A percentile compares a stretch with the other conserved stretches of the same genome.
phyloP scores from a whole-genome alignment of 1,140 invertebrate genomes.

The Drosophila kurseongensis region DNA sequence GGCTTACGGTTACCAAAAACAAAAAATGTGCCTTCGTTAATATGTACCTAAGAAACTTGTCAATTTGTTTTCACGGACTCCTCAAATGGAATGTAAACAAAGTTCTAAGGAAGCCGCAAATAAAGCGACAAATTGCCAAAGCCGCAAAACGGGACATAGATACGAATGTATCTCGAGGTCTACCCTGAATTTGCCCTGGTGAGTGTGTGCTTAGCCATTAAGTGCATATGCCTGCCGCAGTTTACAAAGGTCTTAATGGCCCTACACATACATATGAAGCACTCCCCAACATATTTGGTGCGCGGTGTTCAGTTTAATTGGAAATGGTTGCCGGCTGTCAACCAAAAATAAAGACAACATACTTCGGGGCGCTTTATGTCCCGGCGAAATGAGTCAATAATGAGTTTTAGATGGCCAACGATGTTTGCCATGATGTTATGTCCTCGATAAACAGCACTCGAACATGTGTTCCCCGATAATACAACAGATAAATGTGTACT shows the following conservation, averaged over 20 bases:
- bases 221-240: constrained; percentile 72
- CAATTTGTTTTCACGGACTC: constrained; percentile 44
- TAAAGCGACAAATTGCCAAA: constrained; percentile 56
- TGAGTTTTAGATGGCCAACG: constrained; percentile 67
- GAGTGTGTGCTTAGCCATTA: constrained; percentile 63
- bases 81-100: constrained; percentile 62
- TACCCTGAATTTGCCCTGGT: constrained; percentile 9
- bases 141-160: constrained; percentile 47
- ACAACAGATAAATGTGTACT: constrained; percentile 13
- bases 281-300: constrained; percentile 3
- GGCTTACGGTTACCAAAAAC: constrained; percentile 30
- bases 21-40: background rate
- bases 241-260: constrained; percentile 61
- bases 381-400: constrained; percentile 73
- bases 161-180: constrained; percentile 24
- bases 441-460: constrained; percentile 37
- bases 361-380: constrained; percentile 67
- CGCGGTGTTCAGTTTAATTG: constrained; percentile 58
- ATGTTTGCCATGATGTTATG: constrained; percentile 51
- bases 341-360: constrained; percentile 69
- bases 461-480: constrained; percentile 54
- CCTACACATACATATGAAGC: constrained; percentile 2
- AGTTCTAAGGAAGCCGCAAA: constrained; percentile 60
- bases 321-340: constrained; percentile 65
- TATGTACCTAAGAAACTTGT: constrained; percentile 30